phyloP scores from a whole-genome alignment of 1,140 invertebrate genomes.

The Brachionus plicatilis region DNA sequence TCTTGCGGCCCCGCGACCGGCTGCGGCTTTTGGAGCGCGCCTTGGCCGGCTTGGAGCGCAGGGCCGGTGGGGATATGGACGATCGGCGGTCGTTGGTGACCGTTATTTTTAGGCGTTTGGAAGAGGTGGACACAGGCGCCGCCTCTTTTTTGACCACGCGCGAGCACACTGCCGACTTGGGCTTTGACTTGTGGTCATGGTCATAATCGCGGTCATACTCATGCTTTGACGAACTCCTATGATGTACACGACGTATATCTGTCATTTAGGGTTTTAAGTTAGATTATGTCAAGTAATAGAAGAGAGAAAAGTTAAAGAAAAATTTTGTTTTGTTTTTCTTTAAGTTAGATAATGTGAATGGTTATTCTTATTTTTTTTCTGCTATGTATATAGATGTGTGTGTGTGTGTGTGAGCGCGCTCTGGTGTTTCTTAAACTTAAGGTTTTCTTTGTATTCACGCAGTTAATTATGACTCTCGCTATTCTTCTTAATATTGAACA shows the following conservation, averaged over 20 bases:
- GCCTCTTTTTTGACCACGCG: conserved; percentile 11
- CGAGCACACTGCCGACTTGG: neutral
- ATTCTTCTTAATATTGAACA: neutral
- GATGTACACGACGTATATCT: conserved; percentile 33
- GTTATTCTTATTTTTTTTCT: neutral
- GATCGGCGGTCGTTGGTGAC: neutral
- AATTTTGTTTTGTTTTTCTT: neutral
- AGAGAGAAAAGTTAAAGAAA: neutral
- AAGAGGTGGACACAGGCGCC: neutral
- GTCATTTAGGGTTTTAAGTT: conserved; percentile 16
- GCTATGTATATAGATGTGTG: neutral
- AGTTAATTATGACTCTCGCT: neutral
- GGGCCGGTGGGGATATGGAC: neutral
- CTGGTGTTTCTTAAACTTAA: neutral
- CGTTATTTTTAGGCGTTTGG: neutral
- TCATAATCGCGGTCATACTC: conserved; percentile 18
- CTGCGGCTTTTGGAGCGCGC: neutral
- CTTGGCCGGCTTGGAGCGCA: neutral
- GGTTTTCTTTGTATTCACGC: neutral
- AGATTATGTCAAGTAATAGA: neutral
- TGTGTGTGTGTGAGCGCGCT: neutral
- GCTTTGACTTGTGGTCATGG: neutral
- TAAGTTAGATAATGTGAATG: neutral
- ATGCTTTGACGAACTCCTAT: neutral
- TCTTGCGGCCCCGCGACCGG: neutral